These are phyloP conservation scores for Puntigrus tetrazona DNA, from an alignment of 2,113 vertebrate genomes.

Conservation along the genomic window DNA sequence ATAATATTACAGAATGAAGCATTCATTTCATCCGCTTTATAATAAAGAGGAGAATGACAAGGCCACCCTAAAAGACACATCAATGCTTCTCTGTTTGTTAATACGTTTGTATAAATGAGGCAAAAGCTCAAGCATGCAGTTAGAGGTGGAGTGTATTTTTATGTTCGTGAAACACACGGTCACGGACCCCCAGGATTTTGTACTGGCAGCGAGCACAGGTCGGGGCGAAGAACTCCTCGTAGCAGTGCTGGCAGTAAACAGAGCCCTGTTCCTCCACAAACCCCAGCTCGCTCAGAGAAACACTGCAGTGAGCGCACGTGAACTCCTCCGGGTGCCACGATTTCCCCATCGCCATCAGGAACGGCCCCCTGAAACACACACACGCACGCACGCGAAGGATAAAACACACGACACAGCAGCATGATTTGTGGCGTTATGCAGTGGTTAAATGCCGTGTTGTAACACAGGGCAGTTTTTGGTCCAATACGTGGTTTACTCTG, in stretches of 20 bases:
- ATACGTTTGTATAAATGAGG: not conserved
- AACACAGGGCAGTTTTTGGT: not conserved
- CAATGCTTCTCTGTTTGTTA: not conserved
- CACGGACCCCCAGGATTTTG: conserved; percentile 94
- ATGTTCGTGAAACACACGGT: not conserved
- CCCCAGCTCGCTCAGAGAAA: conserved; percentile 86
- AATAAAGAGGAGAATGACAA: not conserved
- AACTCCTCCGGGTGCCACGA: conserved; percentile 99
- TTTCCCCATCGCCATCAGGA: conserved; percentile 94
- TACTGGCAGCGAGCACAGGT: conserved; percentile 86
- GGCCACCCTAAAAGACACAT: not conserved
- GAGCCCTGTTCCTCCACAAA: conserved; percentile 94
- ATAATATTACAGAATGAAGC: not conserved
- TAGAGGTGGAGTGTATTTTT: not conserved
- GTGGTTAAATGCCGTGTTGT: not conserved
- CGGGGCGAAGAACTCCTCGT: conserved; percentile 94
- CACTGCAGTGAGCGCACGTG: conserved; percentile 89
- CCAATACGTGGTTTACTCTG: not conserved
- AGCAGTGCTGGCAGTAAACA: conserved; percentile 90
- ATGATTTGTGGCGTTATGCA: not conserved
- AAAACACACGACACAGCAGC: not conserved
- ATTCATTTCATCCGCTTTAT: not conserved
- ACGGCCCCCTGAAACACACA: conserved; percentile 84
- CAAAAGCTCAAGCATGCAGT: conserved; percentile 7
- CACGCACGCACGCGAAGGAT: too few species aligned